Evolutionary conservation across 2,888 invertebrate species (phyloP).

Genomic region (Hypercompe scribonia): DNA sequence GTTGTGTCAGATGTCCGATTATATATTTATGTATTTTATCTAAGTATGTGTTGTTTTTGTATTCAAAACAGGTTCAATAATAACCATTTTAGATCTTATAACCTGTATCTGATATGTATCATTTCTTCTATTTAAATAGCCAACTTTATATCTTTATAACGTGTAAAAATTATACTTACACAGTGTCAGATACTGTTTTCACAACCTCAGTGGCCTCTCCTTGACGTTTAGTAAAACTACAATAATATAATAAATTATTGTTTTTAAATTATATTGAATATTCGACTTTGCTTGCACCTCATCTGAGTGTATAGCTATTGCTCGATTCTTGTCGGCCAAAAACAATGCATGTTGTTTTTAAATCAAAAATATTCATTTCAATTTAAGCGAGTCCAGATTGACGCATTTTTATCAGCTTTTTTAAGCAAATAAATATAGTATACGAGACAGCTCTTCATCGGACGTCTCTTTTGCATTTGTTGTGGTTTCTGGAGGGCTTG

Average conservation of each 20-base stretch:
- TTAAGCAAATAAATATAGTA: too few relatives aligned
- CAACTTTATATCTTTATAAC: neutral
- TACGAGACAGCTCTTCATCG: conserved; percentile 35
- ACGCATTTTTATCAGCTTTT: too few relatives aligned
- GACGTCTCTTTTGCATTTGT: neutral
- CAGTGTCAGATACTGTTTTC: neutral
- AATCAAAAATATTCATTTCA: too few relatives aligned
- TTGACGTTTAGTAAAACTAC: neutral
- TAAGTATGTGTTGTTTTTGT: too few relatives aligned
- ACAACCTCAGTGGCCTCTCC: neutral
- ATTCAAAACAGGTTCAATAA: too few relatives aligned
- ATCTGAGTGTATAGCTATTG: neutral
- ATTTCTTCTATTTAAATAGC: neutral
- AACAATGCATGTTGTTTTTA: too few relatives aligned
- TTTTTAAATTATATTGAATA: neutral
- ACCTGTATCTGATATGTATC: too few relatives aligned
- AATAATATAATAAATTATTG: neutral
- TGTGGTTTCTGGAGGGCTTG: neutral
- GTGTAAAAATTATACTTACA: neutral
- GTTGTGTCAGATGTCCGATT: too few relatives aligned
- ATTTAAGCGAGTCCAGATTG: too few relatives aligned
- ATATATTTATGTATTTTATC: too few relatives aligned
- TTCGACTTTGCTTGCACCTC: neutral
- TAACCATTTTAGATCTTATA: too few relatives aligned
- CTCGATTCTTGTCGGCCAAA: neutral